A percentile compares a stretch with the other conserved stretches of the same genome.
Conservation (phyloP, 2,888 invertebrate genomes). For the Spilosoma lubricipeda region DNA sequence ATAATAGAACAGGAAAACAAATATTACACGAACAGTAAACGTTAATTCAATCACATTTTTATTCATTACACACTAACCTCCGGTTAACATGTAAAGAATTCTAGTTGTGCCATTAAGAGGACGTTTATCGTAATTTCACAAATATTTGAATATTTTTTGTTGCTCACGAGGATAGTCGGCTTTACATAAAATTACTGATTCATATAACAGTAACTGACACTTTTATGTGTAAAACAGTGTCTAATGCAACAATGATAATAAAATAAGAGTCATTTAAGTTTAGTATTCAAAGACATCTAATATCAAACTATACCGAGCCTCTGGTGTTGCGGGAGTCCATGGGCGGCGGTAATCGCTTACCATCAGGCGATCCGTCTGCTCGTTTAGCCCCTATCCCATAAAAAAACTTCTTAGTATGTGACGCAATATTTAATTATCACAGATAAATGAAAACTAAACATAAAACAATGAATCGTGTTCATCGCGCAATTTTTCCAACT, state of each 20-base stretch:
- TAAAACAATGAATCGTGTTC: not conserved
- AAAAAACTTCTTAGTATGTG: not conserved
- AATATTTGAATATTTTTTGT: not conserved
- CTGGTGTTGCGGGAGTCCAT: no score
- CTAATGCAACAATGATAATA: not conserved
- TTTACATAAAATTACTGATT: not conserved
- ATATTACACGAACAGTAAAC: not conserved
- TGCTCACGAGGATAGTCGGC: not conserved
- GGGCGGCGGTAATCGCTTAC: no score
- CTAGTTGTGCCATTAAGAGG: constrained; percentile 5
- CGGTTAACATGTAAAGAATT: not conserved
- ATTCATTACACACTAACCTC: not conserved
- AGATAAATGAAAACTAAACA: not conserved
- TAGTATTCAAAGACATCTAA: not conserved
- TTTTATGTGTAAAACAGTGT: not conserved
- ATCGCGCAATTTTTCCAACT: not conserved
- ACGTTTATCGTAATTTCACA: not conserved
- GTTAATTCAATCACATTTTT: not conserved
- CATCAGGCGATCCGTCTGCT: no score
- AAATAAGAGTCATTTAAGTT: not conserved
- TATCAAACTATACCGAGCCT: not conserved
- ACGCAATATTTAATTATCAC: not conserved
- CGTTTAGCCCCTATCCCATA: no score
- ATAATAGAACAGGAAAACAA: constrained; percentile 12
- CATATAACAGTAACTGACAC: not conserved